A percentile compares a stretch with the other conserved stretches of the same genome.
Evolutionary conservation across 1,140 invertebrate species (phyloP).

Genomic region (Brachionus rotundiformis): DNA sequence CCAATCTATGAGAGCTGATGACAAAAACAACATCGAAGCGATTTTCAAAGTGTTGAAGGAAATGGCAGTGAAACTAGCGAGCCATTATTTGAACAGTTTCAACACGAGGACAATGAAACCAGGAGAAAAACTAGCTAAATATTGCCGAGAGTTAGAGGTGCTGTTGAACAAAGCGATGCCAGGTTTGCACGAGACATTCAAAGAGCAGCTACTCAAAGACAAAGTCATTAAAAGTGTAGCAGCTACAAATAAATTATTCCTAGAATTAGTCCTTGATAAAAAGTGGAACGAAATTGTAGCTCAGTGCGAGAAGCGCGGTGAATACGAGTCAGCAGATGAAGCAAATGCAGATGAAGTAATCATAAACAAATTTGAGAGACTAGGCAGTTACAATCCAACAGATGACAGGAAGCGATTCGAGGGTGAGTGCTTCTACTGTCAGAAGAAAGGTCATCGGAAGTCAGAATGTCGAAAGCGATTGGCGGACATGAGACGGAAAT

Average conservation of each 20-base stretch:
- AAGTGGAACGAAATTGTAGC: background rate
- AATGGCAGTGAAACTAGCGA: background rate
- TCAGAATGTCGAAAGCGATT: too few relatives aligned
- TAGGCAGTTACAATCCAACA: background rate
- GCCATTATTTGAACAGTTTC: background rate
- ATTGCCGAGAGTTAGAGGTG: background rate
- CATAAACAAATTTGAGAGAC: background rate
- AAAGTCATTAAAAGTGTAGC: background rate
- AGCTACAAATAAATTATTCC: background rate
- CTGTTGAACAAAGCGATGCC: background rate
- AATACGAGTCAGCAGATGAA: background rate
- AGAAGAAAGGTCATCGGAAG: too few relatives aligned
- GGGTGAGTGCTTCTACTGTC: background rate
- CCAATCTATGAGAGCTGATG: background rate
- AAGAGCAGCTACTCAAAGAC: background rate
- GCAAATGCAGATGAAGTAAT: background rate
- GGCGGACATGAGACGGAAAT: too few relatives aligned
- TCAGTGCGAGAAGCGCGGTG: background rate
- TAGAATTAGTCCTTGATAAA: background rate
- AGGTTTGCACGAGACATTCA: background rate
- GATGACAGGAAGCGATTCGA: background rate
- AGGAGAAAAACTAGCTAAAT: background rate
- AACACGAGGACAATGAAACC: background rate
- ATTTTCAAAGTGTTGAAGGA: background rate
- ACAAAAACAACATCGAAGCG: background rate